Evolutionary conservation across 2,797 vertebrate genomes (phyloP), one percentile per base, ranked within the genome.

Genomic region (Falco rusticolus): DNA sequence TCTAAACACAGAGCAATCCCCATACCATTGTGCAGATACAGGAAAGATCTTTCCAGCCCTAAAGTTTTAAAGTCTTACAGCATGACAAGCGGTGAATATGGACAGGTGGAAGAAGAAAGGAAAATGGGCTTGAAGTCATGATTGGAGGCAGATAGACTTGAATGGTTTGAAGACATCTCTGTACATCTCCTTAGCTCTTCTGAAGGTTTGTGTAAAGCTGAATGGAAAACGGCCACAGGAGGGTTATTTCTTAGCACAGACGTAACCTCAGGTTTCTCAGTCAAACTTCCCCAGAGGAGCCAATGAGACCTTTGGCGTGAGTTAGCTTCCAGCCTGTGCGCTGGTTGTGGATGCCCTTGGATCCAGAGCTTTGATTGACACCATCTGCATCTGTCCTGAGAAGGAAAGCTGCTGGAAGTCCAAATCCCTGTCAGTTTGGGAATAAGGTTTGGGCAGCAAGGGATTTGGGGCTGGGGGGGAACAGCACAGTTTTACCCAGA

Each of bases 251-350:
- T 51, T 11, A 16, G 70, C 20, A 19, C 18, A 56, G 29, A 11
- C 0, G 1, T 15, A 77, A 60, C 16, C 54, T 24, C 29, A 5
- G 41, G 29, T 61, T 76, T 76, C 21, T 48, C 37, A 43, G 24
- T 16, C 43, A 33, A 15, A 20, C 19, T 33, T 63, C 45, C 45
- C 29, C 22, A 14, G 33, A 59, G 78, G 14, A 69, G 31, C 17
- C 28, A 65, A 45, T 0, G 6, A 64, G 33, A 41, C 11, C 18
- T 15, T 61, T 47, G 10, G 9, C 0, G 0, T 14, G 66, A 28
- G 22, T 37, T n/a, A 47, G 13, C 45, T 63, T 39, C 50, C 48
- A 74, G 43, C 11, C 21, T 22, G 11, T 2, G 8, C 10, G 0
- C 18, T 33, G 26, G 10, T 11, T 57, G 39, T 54, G 57, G 39